Conservation (phyloP, 2,113 vertebrate genomes). For the Gallinago undulata region DNA sequence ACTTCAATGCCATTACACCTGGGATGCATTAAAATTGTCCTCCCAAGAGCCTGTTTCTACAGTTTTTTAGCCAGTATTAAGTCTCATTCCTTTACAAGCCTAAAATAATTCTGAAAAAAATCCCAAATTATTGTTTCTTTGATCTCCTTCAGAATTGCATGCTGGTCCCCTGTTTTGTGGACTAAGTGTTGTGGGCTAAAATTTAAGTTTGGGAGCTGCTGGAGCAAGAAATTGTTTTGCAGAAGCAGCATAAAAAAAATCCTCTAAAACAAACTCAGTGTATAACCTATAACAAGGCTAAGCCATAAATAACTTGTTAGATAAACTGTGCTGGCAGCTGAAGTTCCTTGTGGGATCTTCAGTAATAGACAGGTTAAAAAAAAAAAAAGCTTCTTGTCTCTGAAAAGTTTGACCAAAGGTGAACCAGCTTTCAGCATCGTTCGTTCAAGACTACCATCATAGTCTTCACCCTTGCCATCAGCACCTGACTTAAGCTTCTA, state of each 20-base stretch:
- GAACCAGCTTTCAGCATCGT: background rate
- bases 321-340: background rate
- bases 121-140: background rate
- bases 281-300: background rate
- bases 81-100: background rate
- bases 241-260: background rate
- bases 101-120: background rate
- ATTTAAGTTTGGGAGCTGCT: slow-evolving; percentile 12
- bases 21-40: background rate
- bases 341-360: background rate
- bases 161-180: background rate
- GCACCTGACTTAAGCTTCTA: background rate
- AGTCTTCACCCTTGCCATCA: background rate
- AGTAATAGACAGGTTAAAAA: background rate
- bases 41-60: background rate
- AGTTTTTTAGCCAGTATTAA: background rate
- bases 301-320: background rate
- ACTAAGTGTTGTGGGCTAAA: background rate
- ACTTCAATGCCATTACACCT: background rate
- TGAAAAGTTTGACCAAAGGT: background rate
- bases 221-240: slow-evolving; percentile 32
- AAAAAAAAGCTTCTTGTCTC: background rate
- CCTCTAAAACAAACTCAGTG: background rate
- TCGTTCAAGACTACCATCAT: background rate
- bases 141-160: background rate